phyloP scores from a whole-genome alignment of 2,797 vertebrate genomes.

The Florisuga fusca region DNA sequence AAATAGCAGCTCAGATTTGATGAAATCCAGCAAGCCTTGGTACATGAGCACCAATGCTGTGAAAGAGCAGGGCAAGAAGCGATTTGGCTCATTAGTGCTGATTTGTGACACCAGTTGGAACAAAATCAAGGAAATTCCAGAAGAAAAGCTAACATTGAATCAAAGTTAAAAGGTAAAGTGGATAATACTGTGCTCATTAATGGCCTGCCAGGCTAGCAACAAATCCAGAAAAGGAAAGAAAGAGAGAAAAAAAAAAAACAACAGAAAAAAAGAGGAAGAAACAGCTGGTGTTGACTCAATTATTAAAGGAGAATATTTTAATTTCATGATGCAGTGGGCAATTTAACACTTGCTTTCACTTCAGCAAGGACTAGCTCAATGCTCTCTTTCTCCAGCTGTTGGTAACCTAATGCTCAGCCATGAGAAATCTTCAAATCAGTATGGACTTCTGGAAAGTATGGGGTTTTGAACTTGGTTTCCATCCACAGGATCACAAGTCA shows the following conservation, averaged over 20 bases:
- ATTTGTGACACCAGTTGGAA: slow-evolving; percentile 55
- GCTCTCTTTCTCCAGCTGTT: background rate
- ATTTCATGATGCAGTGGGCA: background rate
- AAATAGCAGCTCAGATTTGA: slow-evolving; percentile 36
- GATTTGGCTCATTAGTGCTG: slow-evolving; percentile 59
- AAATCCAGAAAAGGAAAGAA: background rate
- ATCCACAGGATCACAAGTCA: rapidly evolving
- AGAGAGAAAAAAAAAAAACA: too few relatives aligned
- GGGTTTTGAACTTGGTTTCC: background rate
- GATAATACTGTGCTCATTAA: background rate
- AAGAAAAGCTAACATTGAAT: background rate
- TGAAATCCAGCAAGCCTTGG: slow-evolving; percentile 15
- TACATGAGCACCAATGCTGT: background rate
- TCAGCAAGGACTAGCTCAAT: background rate
- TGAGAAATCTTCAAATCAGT: background rate
- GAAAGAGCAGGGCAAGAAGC: slow-evolving; percentile 24
- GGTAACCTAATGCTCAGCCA: background rate
- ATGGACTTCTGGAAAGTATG: background rate
- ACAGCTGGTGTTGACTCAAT: background rate
- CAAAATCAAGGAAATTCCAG: slow-evolving; percentile 50
- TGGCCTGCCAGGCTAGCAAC: background rate
- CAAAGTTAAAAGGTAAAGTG: slow-evolving; percentile 3
- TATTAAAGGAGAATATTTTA: background rate
- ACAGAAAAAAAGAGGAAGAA: rapidly evolving
- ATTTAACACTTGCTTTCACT: background rate